Conservation (phyloP, 2,888 invertebrate genomes). For the Cinara cedri region DNA sequence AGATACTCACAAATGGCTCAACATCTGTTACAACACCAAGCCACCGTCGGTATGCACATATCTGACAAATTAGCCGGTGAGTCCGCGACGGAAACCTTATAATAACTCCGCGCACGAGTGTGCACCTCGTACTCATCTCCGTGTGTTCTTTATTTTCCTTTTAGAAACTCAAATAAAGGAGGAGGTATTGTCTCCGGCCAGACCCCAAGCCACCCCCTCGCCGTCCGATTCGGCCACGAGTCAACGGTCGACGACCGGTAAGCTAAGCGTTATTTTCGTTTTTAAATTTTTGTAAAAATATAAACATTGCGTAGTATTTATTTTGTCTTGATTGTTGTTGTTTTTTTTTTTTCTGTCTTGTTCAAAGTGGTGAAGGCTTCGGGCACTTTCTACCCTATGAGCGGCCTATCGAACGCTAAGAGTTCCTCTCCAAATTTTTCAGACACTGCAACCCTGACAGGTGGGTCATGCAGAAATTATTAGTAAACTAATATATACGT, state of each 20-base stretch:
- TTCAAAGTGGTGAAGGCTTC: conserved; percentile 89
- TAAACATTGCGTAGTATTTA: conserved; percentile 18
- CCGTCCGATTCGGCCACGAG: conserved; percentile 48
- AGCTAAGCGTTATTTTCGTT: conserved; percentile 17
- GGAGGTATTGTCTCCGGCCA: conserved; percentile 35
- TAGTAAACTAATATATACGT: neutral
- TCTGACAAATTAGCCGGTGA: conserved; percentile 51
- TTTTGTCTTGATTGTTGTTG: conserved; percentile 46
- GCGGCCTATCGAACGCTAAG: conserved; percentile 65
- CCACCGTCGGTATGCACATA: conserved; percentile 31
- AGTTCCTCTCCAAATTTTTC: conserved; percentile 60
- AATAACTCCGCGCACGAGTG: neutral
- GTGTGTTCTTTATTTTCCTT: neutral
- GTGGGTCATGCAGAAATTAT: conserved; percentile 59
- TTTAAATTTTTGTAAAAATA: neutral
- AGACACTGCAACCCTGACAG: conserved; percentile 59
- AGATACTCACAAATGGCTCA: conserved; percentile 76
- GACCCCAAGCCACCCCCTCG: conserved; percentile 42
- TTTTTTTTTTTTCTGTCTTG: conserved; percentile 61
- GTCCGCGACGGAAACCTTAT: neutral
- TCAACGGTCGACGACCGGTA: conserved; percentile 54
- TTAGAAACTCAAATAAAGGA: conserved; percentile 49
- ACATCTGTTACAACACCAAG: conserved; percentile 73
- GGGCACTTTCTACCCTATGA: conserved; percentile 89
- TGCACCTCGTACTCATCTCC: neutral